Conservation (phyloP, 2,888 invertebrate species). For the Mongoloraphidia duomilia region DNA sequence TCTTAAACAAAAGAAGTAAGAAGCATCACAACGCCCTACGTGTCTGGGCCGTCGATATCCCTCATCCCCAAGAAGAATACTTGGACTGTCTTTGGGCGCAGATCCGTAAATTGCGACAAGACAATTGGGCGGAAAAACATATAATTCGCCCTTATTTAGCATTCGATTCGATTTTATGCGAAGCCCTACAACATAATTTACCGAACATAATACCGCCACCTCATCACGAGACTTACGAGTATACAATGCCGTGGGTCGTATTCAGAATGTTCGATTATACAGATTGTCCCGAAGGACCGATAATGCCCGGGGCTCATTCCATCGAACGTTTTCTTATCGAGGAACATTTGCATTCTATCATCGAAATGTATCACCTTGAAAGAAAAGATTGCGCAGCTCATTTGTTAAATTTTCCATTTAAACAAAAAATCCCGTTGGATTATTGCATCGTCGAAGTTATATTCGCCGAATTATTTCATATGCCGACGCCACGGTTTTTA, state of each 20-base stretch:
- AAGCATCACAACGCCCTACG: slow-evolving; percentile 85
- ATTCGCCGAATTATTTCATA: slow-evolving; percentile 83
- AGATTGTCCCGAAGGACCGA: slow-evolving; percentile 88
- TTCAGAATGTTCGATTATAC: slow-evolving; percentile 98
- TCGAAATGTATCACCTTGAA: slow-evolving; percentile 75
- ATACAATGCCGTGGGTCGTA: slow-evolving; percentile 90
- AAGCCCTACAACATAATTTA: slow-evolving; percentile 90
- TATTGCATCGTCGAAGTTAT: slow-evolving; percentile 97
- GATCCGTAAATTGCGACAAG: slow-evolving; percentile 76
- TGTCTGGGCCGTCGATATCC: slow-evolving; percentile 89
- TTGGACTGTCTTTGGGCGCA: slow-evolving; percentile 95
- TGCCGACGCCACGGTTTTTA: slow-evolving; percentile 77
- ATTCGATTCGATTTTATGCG: slow-evolving; percentile 88
- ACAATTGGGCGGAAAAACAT: slow-evolving; percentile 95
- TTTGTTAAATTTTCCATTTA: slow-evolving; percentile 81
- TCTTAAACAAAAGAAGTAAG: slow-evolving; percentile 82
- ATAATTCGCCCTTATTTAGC: slow-evolving; percentile 90
- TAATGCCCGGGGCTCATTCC: slow-evolving; percentile 89
- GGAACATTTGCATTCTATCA: slow-evolving; percentile 88
- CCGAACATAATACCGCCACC: slow-evolving; percentile 84
- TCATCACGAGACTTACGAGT: slow-evolving; percentile 77
- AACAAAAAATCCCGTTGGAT: slow-evolving; percentile 87
- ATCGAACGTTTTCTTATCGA: slow-evolving; percentile 97
- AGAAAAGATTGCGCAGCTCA: slow-evolving; percentile 92
- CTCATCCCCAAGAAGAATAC: slow-evolving; percentile 94